These are phyloP conservation scores for Chalcosyrphus nemorum DNA, from an alignment of 2,888 invertebrate genomes.

Conservation along the genomic window DNA sequence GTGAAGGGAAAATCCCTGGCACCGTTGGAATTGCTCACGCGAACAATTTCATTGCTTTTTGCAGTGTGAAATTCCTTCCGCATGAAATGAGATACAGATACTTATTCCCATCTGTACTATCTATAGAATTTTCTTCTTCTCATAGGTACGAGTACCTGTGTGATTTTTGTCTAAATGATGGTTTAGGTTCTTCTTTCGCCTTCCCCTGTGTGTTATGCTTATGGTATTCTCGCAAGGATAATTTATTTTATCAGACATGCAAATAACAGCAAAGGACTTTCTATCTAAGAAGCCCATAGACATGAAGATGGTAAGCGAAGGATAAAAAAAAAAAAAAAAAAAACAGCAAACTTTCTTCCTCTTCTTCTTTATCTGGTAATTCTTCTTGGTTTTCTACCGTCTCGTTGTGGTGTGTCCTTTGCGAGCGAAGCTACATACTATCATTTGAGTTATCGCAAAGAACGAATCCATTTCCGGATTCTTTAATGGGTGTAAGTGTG, in stretches of 20 bases:
- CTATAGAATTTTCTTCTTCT: conserved; percentile 24
- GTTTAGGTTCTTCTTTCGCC: conserved; percentile 41
- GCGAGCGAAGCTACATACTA: conserved; percentile 19
- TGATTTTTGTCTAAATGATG: conserved; percentile 58
- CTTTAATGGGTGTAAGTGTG: background rate
- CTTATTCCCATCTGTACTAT: conserved; percentile 45
- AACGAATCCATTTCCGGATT: conserved; percentile 41
- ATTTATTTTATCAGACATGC: conserved; percentile 73
- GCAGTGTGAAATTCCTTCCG: conserved; percentile 70
- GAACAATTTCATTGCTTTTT: conserved; percentile 68
- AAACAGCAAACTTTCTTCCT: background rate
- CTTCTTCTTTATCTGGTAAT: conserved; percentile 6
- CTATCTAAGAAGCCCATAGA: conserved; percentile 33
- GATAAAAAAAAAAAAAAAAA: conserved; percentile 44
- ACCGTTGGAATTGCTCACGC: conserved; percentile 70
- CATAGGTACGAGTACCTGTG: conserved; percentile 33
- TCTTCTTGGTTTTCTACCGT: background rate
- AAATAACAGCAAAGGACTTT: conserved; percentile 58
- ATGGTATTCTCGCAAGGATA: conserved; percentile 57
- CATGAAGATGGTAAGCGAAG: conserved; percentile 25
- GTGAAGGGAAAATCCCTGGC: conserved; percentile 61
- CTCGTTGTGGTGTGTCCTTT: background rate
- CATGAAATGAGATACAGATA: conserved; percentile 70
- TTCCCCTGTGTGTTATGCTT: conserved; percentile 48
- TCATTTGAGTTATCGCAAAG: conserved; percentile 19